Conservation (phyloP, 2,113 vertebrate genomes). For the Balaeniceps rex region DNA sequence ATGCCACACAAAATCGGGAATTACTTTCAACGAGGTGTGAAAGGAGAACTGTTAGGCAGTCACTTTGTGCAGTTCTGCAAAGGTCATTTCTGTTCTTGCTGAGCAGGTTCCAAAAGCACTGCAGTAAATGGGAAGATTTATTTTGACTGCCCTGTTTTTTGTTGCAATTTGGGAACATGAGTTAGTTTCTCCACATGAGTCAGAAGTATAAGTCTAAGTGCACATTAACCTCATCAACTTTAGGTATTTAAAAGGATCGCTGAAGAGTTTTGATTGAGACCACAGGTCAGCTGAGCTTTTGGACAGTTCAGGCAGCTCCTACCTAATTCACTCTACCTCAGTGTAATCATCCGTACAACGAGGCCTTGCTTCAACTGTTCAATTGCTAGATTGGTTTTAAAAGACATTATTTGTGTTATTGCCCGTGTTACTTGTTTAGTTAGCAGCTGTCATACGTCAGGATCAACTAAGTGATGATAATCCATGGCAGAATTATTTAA, state of each 20-base stretch:
- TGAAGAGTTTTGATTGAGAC: neutral
- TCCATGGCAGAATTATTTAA: neutral
- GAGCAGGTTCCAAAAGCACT: neutral
- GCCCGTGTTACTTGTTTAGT: neutral
- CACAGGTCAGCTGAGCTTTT: neutral
- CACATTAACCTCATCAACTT: neutral
- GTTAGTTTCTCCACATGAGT: neutral
- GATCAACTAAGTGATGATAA: neutral
- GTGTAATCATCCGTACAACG: neutral
- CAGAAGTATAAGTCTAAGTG: neutral
- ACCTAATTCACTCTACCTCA: neutral
- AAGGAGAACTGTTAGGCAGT: neutral
- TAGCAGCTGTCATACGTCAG: constrained; percentile 6
- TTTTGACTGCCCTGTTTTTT: neutral
- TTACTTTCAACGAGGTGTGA: neutral
- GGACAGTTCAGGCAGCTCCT: neutral
- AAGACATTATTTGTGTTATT: neutral
- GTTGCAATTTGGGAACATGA: neutral
- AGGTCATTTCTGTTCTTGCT: neutral
- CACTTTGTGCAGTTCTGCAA: neutral
- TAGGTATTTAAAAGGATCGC: neutral
- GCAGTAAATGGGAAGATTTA: neutral
- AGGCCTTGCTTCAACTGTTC: neutral
- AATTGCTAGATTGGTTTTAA: neutral
- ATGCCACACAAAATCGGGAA: neutral